Base-by-base conservation (phyloP, 2,888 invertebrate species). In the Tiliacea aurago region DNA sequence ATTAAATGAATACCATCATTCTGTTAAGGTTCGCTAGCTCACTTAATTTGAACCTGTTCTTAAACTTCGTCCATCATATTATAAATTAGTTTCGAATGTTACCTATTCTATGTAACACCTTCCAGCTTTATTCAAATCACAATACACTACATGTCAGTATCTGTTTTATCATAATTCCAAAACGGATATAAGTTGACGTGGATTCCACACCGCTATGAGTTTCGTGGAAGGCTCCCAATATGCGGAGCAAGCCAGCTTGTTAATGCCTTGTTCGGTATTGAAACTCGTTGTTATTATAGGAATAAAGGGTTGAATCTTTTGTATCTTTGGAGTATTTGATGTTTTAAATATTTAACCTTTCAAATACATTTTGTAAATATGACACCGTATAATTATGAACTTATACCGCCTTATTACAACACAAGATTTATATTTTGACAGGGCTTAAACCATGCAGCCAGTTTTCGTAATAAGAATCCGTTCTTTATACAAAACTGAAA, bases 101-200 rank as follows among this genome's bases (percentile, higher is more conserved):
- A 33, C 7, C 11, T 33, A 10, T 28, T n/a, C 11, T 18, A 4
- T 43, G 11, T 11, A 43, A n/a, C n/a, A 70, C 20, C 45, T 45
- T 18, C 41, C 3, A 37, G 5, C 41, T 23, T 41, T 20, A 73
- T 43, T 56, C 49, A n/a, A 51, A 13, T 13, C 13, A 59, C 13
- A 45, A 68, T 66, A 68, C 15, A 56, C 13, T 41, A 33, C 79
- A 61, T 33, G 37, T 62, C 55, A 49, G 43, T 49, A 37, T 28
- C 33, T 55, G 55, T 78, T 76, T 71, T 62, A 78, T 71, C 72
- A 76, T 76, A 62, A 79, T 76, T 76, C 28, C 37, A 62, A 51
- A 79, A 37, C 61, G 76, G 80, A 76, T 76, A 72, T 79, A 76
- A 62, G 53, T 71, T 79, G 59, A 70, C 59, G 59, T 69, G 28